Evolutionary conservation across 2,113 vertebrate species (phyloP).

Genomic region (Seriola quinqueradiata): DNA sequence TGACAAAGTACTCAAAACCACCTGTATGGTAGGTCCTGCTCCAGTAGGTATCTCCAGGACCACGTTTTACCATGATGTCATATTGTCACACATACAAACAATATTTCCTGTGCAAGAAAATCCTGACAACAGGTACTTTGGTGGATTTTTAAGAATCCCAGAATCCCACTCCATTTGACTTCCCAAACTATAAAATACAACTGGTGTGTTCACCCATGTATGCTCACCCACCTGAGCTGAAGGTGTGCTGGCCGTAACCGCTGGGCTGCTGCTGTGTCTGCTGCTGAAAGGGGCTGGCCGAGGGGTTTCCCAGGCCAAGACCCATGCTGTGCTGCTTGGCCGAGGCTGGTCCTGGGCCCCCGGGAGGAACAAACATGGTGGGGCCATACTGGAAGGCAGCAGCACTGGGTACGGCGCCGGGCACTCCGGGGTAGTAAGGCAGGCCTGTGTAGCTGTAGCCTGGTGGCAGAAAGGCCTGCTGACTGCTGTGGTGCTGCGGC

Average conservation of each 20-base stretch:
- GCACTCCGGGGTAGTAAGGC: conserved; percentile 97
- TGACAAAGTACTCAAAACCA: too few relatives aligned
- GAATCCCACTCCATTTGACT: neutral
- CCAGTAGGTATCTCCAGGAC: too few relatives aligned
- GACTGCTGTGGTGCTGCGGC: conserved; percentile 91
- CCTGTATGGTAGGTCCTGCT: too few relatives aligned
- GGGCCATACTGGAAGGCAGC: conserved; percentile 96
- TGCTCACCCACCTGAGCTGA: conserved; percentile 87
- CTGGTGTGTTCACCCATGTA: neutral
- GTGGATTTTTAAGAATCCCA: neutral
- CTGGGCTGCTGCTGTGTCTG: conserved; percentile 87
- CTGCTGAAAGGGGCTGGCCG: conserved; percentile 92
- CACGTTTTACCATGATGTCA: too few relatives aligned
- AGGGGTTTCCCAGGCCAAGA: conserved; percentile 88
- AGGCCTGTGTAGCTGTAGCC: conserved; percentile 99
- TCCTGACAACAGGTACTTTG: neutral
- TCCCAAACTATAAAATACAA: neutral
- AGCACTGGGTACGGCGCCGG: conserved; percentile 91
- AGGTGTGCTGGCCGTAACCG: conserved; percentile 92
- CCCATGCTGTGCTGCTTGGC: conserved; percentile 94
- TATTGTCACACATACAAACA: too few relatives aligned
- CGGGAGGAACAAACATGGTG: conserved; percentile 95
- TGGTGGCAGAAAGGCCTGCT: conserved; percentile 98
- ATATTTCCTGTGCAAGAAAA: neutral
- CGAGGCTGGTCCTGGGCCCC: conserved; percentile 83